Base-by-base conservation (phyloP, 2,113 vertebrate genomes). In the Lepus timidus region DNA sequence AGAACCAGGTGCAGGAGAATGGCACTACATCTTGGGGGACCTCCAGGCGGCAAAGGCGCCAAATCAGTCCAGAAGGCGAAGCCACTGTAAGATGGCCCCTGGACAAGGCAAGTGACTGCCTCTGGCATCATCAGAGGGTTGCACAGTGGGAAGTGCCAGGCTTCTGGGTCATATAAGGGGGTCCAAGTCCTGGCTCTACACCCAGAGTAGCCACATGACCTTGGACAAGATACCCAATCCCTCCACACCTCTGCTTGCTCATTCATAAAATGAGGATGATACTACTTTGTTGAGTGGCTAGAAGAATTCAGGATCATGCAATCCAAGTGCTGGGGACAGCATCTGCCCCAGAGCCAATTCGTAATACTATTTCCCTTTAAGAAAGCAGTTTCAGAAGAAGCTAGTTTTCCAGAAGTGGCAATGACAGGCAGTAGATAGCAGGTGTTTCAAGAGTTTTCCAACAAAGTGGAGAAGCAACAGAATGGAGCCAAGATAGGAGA, bases 401-500 rank as follows among this genome's bases (percentile, higher is more conserved):
- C 25, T 14, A 19, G 52, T 16, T 83, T 74, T 55, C 51, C 58
- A 70, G 73, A 68, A 23, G 11, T 17, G 22, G 67, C 75, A 52
- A 75, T 25, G 55, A 19, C 36, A 49, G 31, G 17, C 39, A 82
- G 73, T 1, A 74, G 79, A 19, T 31, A 27, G 0, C 22, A 27
- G 6, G 6, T 25, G 11, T 80, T 64, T 39, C 51, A 84, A 88
- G 55, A 91, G 31, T 39, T 22, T 44, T 27, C 27, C 33, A 76
- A 76, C 49, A 61, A 89, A 93, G 79, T 49, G 10, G 83, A 73
- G 62, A 78, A 85, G 31, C 91, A 82, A 81, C 7, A 55, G 75
- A 75, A 68, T 4, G 39, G 55, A 86, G 11, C 17, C 19, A 39
- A 39, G 58, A 75, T 0, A n/a, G 29, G 49, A 79, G 44, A 44